Percentiles rank a stretch among this genome's conserved stretches.
phyloP scores from a whole-genome alignment of 2,888 invertebrate species.

The Helleia helle region DNA sequence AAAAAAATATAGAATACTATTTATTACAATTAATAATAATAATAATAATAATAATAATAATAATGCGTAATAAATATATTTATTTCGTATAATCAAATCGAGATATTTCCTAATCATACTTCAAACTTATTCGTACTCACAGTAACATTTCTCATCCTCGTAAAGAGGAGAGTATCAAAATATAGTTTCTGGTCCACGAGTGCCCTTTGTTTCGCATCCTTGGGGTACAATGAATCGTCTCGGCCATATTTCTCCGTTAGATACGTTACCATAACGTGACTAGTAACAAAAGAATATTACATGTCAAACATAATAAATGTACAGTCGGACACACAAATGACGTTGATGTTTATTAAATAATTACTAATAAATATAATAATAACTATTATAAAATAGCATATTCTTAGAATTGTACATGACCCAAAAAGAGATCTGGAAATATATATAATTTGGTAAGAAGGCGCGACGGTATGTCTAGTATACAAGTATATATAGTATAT shows the following conservation, averaged over 20 bases:
- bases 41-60: too few relatives aligned
- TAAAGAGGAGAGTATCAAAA: constrained; percentile 4
- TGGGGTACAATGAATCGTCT: constrained; percentile 4
- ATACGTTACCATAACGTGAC: constrained; percentile 6
- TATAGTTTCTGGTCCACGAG: constrained; percentile 2
- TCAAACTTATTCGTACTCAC: neutral
- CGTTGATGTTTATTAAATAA: neutral
- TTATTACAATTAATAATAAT: too few relatives aligned
- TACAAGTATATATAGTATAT: too few relatives aligned
- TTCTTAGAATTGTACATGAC: too few relatives aligned
- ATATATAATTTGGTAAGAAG: too few relatives aligned
- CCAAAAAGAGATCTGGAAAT: too few relatives aligned
- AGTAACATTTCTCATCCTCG: constrained; percentile 1
- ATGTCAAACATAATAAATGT: neutral
- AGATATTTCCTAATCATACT: too few relatives aligned
- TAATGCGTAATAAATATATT: neutral
- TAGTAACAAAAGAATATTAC: neutral
- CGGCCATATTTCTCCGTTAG: constrained; percentile 2
- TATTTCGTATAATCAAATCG: too few relatives aligned
- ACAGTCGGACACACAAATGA: neutral
- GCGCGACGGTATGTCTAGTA: too few relatives aligned
- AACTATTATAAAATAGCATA: too few relatives aligned
- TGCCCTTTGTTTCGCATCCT: neutral
- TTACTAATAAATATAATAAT: too few relatives aligned
- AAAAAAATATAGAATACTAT: too few relatives aligned